Evolutionary conservation across 2,113 vertebrate species (phyloP).

Genomic region (Sigmodon hispidus): DNA sequence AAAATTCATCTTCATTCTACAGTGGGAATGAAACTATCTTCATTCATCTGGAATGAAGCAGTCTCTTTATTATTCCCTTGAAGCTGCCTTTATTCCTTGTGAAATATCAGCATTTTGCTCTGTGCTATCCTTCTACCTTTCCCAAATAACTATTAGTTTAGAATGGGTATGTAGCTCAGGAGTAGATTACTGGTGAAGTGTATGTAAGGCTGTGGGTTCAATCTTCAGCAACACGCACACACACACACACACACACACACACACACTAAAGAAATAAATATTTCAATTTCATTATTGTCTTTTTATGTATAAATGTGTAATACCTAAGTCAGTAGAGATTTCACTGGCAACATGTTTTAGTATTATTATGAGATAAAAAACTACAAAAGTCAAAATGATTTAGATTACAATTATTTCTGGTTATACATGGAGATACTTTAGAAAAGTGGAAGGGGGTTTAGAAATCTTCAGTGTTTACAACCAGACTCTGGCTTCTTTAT

Average conservation of each 20-base stretch:
- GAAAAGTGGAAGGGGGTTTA: not conserved
- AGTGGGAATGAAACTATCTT: not conserved
- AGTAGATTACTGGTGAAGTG: not conserved
- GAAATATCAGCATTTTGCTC: not conserved
- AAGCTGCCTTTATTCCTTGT: not conserved
- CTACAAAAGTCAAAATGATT: not conserved
- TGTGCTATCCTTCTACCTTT: not conserved
- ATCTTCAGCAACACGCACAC: not conserved
- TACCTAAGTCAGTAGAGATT: not conserved
- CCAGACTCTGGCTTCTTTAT: not conserved
- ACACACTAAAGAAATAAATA: not conserved
- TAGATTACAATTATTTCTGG: not conserved
- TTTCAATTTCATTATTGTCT: not conserved
- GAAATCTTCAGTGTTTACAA: not conserved
- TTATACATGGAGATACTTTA: not conserved
- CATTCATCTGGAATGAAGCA: not conserved
- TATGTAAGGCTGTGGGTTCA: not conserved
- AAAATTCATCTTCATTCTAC: constrained; percentile 24
- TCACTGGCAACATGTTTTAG: not conserved
- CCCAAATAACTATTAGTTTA: not conserved
- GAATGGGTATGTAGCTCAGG: not conserved
- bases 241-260: not conserved
- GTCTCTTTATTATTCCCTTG: not conserved
- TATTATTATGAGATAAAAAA: not conserved
- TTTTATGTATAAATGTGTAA: not conserved